Base-by-base conservation (phyloP, 2,113 vertebrate species). In the Lagopus leucura region DNA sequence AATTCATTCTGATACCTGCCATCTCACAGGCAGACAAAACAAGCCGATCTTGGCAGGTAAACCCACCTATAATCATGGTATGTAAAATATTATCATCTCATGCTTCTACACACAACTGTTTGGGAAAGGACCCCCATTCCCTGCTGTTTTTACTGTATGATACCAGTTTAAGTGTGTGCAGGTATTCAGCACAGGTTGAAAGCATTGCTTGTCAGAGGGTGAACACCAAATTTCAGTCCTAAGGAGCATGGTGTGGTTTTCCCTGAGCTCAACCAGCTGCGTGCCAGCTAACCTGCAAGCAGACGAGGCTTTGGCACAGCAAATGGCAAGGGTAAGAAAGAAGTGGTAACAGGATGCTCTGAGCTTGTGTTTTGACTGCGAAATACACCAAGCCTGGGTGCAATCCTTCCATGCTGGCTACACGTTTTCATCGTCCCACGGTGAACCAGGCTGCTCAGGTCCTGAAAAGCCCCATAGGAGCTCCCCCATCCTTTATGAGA, bases 191-290 rank as follows among this genome's bases (percentile, higher is more conserved):
- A 43, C 5, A 7, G 18, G 12, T 13, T 72, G 55, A 40, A 67
- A 73, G 48, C 28, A 40, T 34, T 43, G 3, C 61, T 47, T 11
- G 34, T 73, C 52, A 71, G 45, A 54, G 13, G 50, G 7, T 58
- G 74, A 34, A 47, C 69, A 74, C 11, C 42, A 75, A 75, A 89
- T 22, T 47, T 12, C 34, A 47, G 40, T 34, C 50, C 69, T 47
- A 36, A 60, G 36, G 36, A 65, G 36, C 0, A 0, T 0, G 22
- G 43, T 3, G 21, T 32, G 38, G 11, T 34, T 76, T 76, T 34
- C 15, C 7, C 65, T 22, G 74, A 50, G 22, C 10, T 38, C 69
- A 74, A 43, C 24, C 57, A 84, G 42, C 55, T 3, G 0, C 3
- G 5, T 48, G 54, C 34, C 66, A 50, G 25, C 40, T 61, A 25